These are phyloP conservation scores for Tadarida brasiliensis DNA, from an alignment of 2,797 vertebrate species.

Conservation along the genomic window DNA sequence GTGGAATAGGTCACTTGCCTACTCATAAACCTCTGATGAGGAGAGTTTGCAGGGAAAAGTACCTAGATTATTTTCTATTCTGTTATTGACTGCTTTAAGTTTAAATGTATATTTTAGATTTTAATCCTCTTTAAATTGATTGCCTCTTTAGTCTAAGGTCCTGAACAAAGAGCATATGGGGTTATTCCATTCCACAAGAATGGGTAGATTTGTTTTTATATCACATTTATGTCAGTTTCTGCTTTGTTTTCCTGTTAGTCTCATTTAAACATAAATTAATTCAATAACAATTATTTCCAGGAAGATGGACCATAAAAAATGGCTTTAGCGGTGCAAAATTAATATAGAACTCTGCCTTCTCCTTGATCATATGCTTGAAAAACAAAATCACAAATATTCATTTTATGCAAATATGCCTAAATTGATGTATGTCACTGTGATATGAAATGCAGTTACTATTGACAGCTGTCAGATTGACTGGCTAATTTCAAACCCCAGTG, in stretches of 20 bases:
- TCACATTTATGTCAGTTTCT: neutral
- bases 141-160: neutral
- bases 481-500: neutral
- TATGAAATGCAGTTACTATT: neutral
- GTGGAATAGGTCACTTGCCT: neutral
- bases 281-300: slow-evolving; percentile 23
- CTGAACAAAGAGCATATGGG: neutral
- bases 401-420: neutral
- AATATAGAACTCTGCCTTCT: neutral
- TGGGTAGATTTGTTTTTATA: slow-evolving; percentile 1
- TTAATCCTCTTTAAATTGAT: neutral
- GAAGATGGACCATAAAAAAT: slow-evolving; percentile 51
- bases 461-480: neutral
- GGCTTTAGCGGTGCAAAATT: slow-evolving; percentile 3
- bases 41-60: neutral
- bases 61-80: neutral
- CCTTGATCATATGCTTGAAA: neutral
- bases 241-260: slow-evolving; percentile 32
- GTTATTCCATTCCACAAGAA: neutral
- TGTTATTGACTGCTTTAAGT: neutral
- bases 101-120: neutral
- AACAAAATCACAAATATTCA: neutral
- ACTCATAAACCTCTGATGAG: neutral
- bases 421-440: neutral
- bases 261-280: slow-evolving; percentile 68